A percentile compares a stretch with the other conserved stretches of the same genome.
Evolutionary conservation across 2,888 invertebrate species (phyloP).

Genomic region (Cynaeus angustus): DNA sequence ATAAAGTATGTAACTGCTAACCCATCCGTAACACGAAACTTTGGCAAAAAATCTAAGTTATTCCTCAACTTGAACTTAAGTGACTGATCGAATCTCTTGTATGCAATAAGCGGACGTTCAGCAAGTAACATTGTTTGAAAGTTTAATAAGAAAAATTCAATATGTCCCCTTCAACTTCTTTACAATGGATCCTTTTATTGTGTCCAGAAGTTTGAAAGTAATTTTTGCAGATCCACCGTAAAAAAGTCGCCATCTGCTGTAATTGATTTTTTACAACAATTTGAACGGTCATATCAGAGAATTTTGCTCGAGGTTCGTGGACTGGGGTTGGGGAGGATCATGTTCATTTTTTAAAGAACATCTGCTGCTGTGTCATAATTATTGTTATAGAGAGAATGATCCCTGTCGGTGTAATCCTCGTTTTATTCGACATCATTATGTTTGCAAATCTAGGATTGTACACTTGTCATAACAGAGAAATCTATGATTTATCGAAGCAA

Average conservation of each 20-base stretch:
- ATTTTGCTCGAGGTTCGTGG: no score
- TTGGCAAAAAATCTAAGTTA: conserved; percentile 6
- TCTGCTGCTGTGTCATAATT: conserved; percentile 61
- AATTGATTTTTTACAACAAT: conserved; percentile 27
- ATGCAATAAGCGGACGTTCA: conserved; percentile 12
- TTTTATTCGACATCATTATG: conserved; percentile 59
- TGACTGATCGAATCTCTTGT: conserved; percentile 3
- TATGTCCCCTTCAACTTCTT: conserved; percentile 32
- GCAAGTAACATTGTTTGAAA: conserved; percentile 24
- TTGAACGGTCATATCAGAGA: conserved; percentile 1
- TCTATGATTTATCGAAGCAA: conserved; percentile 55
- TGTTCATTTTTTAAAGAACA: conserved; percentile 64
- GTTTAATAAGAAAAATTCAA: conserved; percentile 36
- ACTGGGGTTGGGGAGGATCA: neutral
- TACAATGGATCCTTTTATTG: conserved; percentile 26
- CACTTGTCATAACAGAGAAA: conserved; percentile 65
- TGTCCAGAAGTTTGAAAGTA: conserved; percentile 32
- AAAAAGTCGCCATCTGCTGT: conserved; percentile 20
- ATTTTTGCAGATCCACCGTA: conserved; percentile 21
- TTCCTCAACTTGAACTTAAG: conserved; percentile 1
- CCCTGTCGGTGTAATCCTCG: conserved; percentile 57
- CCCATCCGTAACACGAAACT: neutral
- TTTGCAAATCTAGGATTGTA: conserved; percentile 64
- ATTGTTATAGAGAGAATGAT: conserved; percentile 42
- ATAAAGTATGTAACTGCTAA: neutral